Evolutionary conservation across 2,888 invertebrate species (phyloP).

Genomic region (Hemithea aestivaria): DNA sequence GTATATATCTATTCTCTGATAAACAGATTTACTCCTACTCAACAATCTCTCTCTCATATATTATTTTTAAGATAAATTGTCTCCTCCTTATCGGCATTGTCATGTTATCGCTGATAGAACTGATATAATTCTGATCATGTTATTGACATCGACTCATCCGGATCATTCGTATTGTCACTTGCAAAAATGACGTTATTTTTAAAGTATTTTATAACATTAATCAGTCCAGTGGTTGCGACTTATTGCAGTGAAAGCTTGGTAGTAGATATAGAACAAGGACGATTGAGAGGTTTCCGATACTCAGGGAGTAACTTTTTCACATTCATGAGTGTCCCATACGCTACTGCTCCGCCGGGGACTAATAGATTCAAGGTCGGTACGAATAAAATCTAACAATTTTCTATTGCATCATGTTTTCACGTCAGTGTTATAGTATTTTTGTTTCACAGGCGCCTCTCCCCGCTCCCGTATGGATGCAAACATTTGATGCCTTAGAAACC

Average conservation of each 20-base stretch:
- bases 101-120: conserved; percentile 4
- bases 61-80: conserved; percentile 8
- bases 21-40: not conserved
- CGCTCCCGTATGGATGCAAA: conserved; percentile 12
- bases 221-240: not conserved
- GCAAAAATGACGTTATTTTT: conserved; percentile 1
- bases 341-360: conserved; percentile 9
- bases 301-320: not conserved
- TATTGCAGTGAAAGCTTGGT: conserved; percentile 7
- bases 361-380: conserved; percentile 11
- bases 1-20: not conserved
- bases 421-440: not conserved
- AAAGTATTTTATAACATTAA: not conserved
- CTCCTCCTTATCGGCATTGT: conserved; percentile 5
- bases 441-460: conserved; percentile 15
- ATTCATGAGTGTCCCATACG: conserved; percentile 12
- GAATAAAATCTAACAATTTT: not conserved
- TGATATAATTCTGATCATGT: conserved; percentile 1
- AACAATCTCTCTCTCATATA: conserved; percentile 1
- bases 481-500: conserved; percentile 6
- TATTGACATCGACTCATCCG: conserved; percentile 7
- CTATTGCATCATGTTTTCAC: not conserved
- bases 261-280: conserved; percentile 8
- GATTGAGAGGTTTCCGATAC: conserved; percentile 7
- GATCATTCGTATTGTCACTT: too few relatives aligned